Base-by-base conservation (phyloP, 2,888 invertebrate genomes). In the Ernsta delagoae region DNA sequence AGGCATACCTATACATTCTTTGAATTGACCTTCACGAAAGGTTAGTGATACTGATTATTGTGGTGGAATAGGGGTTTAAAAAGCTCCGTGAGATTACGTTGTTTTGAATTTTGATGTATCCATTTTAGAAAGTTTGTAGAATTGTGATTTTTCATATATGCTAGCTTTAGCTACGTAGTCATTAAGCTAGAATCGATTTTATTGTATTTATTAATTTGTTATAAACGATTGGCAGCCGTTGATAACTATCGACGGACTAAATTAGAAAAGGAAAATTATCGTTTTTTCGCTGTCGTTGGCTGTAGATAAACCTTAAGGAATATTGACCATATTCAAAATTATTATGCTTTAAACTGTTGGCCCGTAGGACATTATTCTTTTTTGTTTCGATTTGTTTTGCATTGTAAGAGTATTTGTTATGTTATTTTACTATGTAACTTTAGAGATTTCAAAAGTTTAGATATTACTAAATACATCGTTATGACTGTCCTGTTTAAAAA, bases 1-100 rank as follows among this genome's bases (percentile, higher is more conserved):
- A 89, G 67, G 91, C 89, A 86, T 91, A 92, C 90, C 90, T 89
- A 90, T 91, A 93, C 92, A 92, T 93, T 93, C 92, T 93, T 90
- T 91, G 80, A 83, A 92, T 92, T 92, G 91, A 93, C 93, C 93
- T 93, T 92, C 87, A 84, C 75, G 91, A 84, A 92, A 93, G 93
- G 93, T 93, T 93, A 92, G 93, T 93, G 93, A 93, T 93, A 93
- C 87, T 91, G 89, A 83, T 88, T 88, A 85, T 84, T 85, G 83
- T 86, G 88, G 84, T 84, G 82, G 82, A 84, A 43, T 84, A 79
- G 83, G 85, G 85, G 87, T 87, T 87, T 75, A 80, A 82, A 82
- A 79, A 82, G 85, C 85, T 87, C 83, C 80, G 81, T 81, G 83
- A 86, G 81, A 79, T 83, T 82, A 79, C 83, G 82, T 86, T 83